Conservation (phyloP, 2,113 vertebrate genomes). For the Gasterosteus nipponicus region DNA sequence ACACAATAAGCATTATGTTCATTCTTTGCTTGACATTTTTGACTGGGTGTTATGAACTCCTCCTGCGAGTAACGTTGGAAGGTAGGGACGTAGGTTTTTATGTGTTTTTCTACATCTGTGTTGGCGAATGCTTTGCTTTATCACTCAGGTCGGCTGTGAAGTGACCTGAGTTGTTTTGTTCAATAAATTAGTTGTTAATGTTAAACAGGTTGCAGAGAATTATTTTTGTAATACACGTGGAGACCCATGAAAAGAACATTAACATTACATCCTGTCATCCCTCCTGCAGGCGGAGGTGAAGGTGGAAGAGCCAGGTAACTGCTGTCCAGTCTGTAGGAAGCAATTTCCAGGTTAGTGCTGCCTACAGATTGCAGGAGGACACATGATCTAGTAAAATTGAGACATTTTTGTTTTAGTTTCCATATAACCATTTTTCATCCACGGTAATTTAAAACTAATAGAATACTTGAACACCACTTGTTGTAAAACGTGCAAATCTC, state of each 20-base stretch:
- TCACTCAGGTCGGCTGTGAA: neutral
- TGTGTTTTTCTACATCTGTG: neutral
- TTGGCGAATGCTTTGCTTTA: neutral
- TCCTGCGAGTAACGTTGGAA: too few species aligned
- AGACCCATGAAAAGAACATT: neutral
- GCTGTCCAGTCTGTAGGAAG: conserved; percentile 86
- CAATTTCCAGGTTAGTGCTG: conserved; percentile 77
- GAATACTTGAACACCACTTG: neutral
- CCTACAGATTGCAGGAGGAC: neutral
- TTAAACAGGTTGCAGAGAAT: neutral
- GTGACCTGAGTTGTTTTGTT: neutral
- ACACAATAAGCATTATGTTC: neutral
- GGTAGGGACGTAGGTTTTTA: too few species aligned
- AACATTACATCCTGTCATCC: neutral
- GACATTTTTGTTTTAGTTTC: neutral
- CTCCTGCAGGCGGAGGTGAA: conserved; percentile 82
- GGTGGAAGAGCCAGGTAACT: conserved; percentile 83
- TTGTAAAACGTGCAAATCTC: neutral
- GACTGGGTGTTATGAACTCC: neutral
- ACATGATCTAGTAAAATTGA: neutral
- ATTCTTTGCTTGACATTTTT: neutral
- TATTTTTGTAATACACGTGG: neutral
- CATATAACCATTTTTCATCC: neutral
- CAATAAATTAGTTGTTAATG: neutral
- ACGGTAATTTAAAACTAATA: neutral